A percentile compares a stretch with the other conserved stretches of the same genome.
Evolutionary conservation across 1,140 invertebrate genomes (phyloP).

Genomic region (Matsumurasca onukii): DNA sequence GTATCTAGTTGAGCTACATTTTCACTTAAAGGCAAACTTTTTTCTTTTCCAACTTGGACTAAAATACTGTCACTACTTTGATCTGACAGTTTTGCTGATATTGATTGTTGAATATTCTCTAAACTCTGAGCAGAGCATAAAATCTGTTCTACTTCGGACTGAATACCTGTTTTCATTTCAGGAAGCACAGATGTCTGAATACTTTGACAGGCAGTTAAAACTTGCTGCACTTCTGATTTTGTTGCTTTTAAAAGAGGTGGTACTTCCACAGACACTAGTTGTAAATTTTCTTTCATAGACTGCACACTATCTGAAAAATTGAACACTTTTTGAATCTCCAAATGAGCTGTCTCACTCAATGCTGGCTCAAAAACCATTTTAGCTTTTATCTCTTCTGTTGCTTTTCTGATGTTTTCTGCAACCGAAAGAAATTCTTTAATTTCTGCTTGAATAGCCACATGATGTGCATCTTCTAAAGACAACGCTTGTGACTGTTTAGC

Average conservation of each 20-base stretch:
- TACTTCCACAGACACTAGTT: not conserved
- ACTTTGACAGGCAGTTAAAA: not conserved
- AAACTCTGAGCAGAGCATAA: conserved; percentile 1
- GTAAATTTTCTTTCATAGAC: not conserved
- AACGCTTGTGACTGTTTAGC: not conserved
- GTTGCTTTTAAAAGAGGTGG: not conserved
- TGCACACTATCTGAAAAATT: not conserved
- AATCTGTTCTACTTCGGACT: not conserved
- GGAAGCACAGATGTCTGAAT: not conserved
- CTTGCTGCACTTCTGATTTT: not conserved
- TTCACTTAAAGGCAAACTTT: too few relatives aligned
- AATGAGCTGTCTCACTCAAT: not conserved
- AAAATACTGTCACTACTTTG: too few relatives aligned
- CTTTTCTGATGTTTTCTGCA: not conserved
- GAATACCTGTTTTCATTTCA: not conserved
- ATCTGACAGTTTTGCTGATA: too few relatives aligned
- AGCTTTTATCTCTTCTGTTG: not conserved
- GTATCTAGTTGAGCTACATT: too few relatives aligned
- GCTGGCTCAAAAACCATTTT: not conserved
- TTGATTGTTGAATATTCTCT: not conserved
- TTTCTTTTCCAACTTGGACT: too few relatives aligned
- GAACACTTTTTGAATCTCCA: conserved; percentile 3
- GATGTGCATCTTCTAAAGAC: not conserved
- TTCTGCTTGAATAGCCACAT: not conserved
- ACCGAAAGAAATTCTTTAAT: conserved; percentile 12